Evolutionary conservation across 2,113 vertebrate species (phyloP).

Genomic region (Epinephelus cyanopodus): DNA sequence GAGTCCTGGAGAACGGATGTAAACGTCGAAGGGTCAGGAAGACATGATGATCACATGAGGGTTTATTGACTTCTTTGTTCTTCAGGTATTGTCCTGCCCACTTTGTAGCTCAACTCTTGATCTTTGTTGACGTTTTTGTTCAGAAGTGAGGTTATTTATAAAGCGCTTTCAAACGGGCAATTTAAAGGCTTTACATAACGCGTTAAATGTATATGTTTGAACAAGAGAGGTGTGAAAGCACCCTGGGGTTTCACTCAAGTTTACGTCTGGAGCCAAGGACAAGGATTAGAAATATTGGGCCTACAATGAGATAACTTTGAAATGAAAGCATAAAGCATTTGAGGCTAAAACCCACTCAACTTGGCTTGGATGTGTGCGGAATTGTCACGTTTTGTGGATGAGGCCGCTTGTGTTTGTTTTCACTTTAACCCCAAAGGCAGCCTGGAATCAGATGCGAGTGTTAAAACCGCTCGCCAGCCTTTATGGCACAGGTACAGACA

Average conservation of each 20-base stretch:
- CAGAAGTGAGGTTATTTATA: no score
- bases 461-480: neutral
- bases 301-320: neutral
- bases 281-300: neutral
- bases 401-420: slow-evolving; percentile 10
- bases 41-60: slow-evolving; percentile 30
- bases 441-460: slow-evolving; percentile 7
- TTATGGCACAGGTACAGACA: slow-evolving; percentile 9
- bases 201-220: neutral
- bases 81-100: neutral
- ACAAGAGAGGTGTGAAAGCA: neutral
- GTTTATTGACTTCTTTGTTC: slow-evolving; percentile 51
- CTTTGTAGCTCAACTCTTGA: neutral
- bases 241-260: neutral
- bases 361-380: slow-evolving; percentile 2
- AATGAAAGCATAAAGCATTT: neutral
- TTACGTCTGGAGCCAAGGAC: neutral
- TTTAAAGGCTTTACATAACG: neutral
- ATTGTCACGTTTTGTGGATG: neutral
- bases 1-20: neutral
- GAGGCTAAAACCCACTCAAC: neutral
- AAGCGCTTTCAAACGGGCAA: neutral
- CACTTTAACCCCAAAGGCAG: neutral
- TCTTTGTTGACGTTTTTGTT: neutral
- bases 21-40: slow-evolving; percentile 44